Percentiles rank a stretch among this genome's conserved stretches.
These are phyloP conservation scores for Actias luna DNA, from an alignment of 2,888 invertebrate species.

Conservation along the genomic window DNA sequence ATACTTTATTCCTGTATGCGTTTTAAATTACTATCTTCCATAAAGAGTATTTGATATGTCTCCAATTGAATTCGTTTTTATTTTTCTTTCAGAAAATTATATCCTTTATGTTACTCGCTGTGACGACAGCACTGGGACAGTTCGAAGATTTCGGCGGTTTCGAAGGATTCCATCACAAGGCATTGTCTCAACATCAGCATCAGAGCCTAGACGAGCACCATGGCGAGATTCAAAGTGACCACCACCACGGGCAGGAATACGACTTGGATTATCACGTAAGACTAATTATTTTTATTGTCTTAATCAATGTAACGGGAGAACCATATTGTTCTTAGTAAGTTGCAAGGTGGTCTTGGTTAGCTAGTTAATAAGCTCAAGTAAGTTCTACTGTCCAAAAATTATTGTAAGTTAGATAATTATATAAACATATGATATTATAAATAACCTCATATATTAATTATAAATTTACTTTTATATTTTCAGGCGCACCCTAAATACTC, in stretches of 20 bases:
- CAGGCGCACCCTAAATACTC: constrained; percentile 82
- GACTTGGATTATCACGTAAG: constrained; percentile 75
- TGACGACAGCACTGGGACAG: constrained; percentile 52
- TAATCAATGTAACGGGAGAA: neutral
- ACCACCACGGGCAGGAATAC: constrained; percentile 52
- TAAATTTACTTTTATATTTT: too few relatives aligned
- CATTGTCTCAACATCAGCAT: constrained; percentile 49
- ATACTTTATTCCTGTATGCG: too few relatives aligned
- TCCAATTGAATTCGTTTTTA: neutral
- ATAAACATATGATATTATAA: too few relatives aligned
- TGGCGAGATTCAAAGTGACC: constrained; percentile 25
- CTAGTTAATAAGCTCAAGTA: too few relatives aligned
- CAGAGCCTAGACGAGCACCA: constrained; percentile 56
- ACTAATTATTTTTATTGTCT: constrained; percentile 13
- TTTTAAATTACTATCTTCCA: neutral
- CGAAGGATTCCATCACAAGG: constrained; percentile 54
- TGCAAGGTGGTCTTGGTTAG: too few relatives aligned
- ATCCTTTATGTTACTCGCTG: constrained; percentile 44
- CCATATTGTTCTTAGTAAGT: too few relatives aligned
- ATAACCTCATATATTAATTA: too few relatives aligned
- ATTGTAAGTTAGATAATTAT: too few relatives aligned
- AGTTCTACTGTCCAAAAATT: too few relatives aligned
- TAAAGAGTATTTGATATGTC: neutral
- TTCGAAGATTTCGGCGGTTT: constrained; percentile 64
- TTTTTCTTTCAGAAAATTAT: constrained; percentile 48